Evolutionary conservation across 2,113 vertebrate species (phyloP), one percentile per base, ranked within the genome.

Genomic region (Capreolus pygargus): DNA sequence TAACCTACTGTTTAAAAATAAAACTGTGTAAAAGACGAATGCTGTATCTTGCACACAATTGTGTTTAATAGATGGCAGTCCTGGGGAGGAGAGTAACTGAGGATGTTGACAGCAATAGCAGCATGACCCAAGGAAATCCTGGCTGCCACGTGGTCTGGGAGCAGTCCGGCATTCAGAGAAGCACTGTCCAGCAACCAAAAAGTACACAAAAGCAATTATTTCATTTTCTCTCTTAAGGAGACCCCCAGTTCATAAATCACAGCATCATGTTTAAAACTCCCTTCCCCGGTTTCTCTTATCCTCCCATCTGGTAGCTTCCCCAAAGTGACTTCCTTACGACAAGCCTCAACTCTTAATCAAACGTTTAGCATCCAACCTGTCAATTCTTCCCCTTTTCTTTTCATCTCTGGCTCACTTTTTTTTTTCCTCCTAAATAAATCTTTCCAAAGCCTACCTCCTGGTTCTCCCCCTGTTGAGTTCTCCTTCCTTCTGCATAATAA

Each of bases 71-170:
- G 43, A 39, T 12, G 82, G 36, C 7, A 17, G 6, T 39, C 33
- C 16, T 2, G 30, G 12, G 27, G 47, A 55, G 5, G 52, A 85
- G n/a, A 43, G 4, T 23, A 9, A 45, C 1, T 16, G 6, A 36
- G 16, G 7, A 43, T 2, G 54, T 17, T 28, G 50, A 19, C 11
- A 7, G 16, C 7, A 9, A 7, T 33, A 6, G 36, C 0, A 52
- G 30, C 30, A 4, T 23, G 36, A n/a, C 11, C 52, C 21, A 5
- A 6, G 25, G 15, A n/a, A 6, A 64, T 79, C 23, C 16, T 3
- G 30, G 86, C 45, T 1, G 5, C 57, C 50, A 4, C 4, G 0
- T 1, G 54, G 79, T 25, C 96, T 11, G n/a, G 19, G 11, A 12
- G 23, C 0, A 16, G 17, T 0, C 0, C 39, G 36, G 28, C 81